Evolutionary conservation across 2,113 vertebrate genomes (phyloP).

Genomic region (Carlito syrichta): DNA sequence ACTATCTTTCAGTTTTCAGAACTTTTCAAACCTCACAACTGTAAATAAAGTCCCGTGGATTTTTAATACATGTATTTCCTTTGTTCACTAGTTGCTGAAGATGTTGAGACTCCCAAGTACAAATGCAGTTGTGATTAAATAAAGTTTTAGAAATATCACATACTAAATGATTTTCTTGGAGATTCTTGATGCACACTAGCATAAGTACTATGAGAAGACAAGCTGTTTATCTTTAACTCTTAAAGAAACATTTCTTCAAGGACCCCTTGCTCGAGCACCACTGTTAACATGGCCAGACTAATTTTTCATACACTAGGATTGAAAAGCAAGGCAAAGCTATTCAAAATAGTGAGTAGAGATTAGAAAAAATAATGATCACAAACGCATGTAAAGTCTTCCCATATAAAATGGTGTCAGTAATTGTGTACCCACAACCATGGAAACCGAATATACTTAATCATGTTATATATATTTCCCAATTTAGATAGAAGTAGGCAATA

Average conservation of each 20-base stretch:
- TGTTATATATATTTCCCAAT: background rate
- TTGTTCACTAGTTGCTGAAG: background rate
- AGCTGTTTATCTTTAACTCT: background rate
- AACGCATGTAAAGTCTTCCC: background rate
- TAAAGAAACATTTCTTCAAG: background rate
- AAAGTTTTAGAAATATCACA: background rate
- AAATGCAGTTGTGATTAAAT: background rate
- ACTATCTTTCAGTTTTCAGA: background rate
- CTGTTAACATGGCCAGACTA: background rate
- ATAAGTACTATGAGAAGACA: background rate
- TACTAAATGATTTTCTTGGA: background rate
- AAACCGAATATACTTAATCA: background rate
- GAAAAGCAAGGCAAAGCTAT: background rate
- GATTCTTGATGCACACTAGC: background rate
- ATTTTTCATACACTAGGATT: background rate
- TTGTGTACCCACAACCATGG: background rate
- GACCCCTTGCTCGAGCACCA: fast-evolving
- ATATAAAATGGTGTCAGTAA: background rate
- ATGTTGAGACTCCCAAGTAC: background rate
- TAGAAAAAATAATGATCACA: background rate
- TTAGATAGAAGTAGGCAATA: background rate
- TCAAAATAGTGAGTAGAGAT: background rate
- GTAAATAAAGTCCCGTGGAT: background rate
- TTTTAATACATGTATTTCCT: background rate
- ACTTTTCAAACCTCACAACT: background rate